Conservation (phyloP, 1,140 invertebrate species). For the Pemphigus obesinymphae region DNA sequence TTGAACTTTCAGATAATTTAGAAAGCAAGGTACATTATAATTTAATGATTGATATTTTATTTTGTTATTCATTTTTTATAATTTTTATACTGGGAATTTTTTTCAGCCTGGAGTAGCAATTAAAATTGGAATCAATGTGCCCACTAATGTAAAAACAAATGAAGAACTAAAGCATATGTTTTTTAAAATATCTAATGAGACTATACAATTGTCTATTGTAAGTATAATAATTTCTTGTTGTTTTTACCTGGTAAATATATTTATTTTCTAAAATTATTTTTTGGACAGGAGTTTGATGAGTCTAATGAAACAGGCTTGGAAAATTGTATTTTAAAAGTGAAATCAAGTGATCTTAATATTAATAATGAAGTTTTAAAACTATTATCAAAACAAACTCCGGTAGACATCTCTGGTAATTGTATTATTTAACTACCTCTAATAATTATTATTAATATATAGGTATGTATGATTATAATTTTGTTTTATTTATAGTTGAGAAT, state of each 20-base stretch:
- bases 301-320: neutral
- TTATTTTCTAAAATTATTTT: neutral
- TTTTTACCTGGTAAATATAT: neutral
- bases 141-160: neutral
- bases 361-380: slow-evolving; percentile 1
- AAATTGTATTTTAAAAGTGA: slow-evolving; percentile 6
- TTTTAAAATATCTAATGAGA: neutral
- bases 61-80: neutral
- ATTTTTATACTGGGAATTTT: too few relatives aligned
- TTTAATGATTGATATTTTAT: too few relatives aligned
- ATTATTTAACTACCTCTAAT: neutral
- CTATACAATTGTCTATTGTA: neutral
- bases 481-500: neutral
- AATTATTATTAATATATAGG: neutral
- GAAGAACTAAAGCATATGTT: neutral
- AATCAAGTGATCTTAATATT: neutral
- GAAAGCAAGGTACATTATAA: neutral
- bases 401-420: neutral
- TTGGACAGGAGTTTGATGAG: neutral
- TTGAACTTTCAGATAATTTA: slow-evolving; percentile 2
- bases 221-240: neutral
- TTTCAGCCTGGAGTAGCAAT: neutral
- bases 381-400: neutral
- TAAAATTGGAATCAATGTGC: neutral
- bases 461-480: neutral